Percentiles rank a stretch among this genome's conserved stretches.
phyloP scores from a whole-genome alignment of 1,140 invertebrate genomes.

The Drosophila azteca region DNA sequence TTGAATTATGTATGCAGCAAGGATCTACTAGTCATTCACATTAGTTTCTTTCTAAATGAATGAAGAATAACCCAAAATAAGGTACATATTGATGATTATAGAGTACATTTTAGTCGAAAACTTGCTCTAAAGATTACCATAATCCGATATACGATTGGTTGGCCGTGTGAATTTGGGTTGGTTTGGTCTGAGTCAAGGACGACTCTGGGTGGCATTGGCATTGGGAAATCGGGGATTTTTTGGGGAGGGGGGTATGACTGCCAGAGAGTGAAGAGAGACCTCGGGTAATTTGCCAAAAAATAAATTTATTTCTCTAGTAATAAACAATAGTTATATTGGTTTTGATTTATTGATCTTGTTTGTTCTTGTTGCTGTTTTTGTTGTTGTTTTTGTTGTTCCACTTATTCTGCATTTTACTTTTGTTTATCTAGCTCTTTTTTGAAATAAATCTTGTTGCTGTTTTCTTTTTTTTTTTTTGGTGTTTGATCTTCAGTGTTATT shows the following conservation, averaged over 20 bases:
- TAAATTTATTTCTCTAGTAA: constrained; percentile 77
- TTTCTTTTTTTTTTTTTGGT: neutral
- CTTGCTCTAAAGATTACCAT: no score
- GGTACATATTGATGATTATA: no score
- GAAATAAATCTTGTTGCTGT: constrained; percentile 28
- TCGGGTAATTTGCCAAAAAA: constrained; percentile 66
- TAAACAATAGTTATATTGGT: constrained; percentile 75
- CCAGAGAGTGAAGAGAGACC: constrained; percentile 5
- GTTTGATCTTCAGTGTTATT: constrained; percentile 23
- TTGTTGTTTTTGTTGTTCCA: constrained; percentile 37
- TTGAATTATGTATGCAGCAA: no score
- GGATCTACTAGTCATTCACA: no score
- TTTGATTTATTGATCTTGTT: constrained; percentile 58
- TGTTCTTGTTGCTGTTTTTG: constrained; percentile 16
- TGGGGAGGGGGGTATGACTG: neutral
- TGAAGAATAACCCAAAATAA: no score
- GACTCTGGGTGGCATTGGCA: no score
- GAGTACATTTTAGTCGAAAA: no score
- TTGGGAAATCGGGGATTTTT: no score
- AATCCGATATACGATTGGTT: no score
- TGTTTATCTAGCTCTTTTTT: constrained; percentile 10
- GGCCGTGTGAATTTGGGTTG: no score
- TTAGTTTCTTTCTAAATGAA: no score
- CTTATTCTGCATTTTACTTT: constrained; percentile 26
- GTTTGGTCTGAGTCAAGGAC: no score